These are phyloP conservation scores for Drosophila santomea DNA, from an alignment of 1,140 invertebrate genomes.

Conservation along the genomic window DNA sequence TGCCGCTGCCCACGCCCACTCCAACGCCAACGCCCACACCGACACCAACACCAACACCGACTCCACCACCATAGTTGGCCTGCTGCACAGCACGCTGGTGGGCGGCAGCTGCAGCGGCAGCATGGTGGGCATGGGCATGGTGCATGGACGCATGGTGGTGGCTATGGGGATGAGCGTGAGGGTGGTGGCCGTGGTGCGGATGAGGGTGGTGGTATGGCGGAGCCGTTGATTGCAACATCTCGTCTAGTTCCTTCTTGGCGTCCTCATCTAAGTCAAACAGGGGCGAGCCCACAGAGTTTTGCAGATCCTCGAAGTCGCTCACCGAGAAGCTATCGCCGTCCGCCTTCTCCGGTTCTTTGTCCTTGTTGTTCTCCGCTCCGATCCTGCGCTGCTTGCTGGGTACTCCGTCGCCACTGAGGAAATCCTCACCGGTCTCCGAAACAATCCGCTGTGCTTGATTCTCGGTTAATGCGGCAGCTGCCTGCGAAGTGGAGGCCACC, in stretches of 20 bases:
- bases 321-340: constrained; percentile 51
- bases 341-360: constrained; percentile 19
- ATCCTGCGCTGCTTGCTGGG: constrained; percentile 18
- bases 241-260: constrained; percentile 83
- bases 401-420: constrained; percentile 20
- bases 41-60: constrained; percentile 9
- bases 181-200: constrained; percentile 51
- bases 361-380: constrained; percentile 14
- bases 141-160: constrained; percentile 44
- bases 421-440: constrained; percentile 68
- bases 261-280: constrained; percentile 84
- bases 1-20: constrained; percentile 64
- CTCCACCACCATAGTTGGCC: constrained; percentile 48
- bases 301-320: constrained; percentile 70
- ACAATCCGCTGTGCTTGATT: constrained; percentile 33
- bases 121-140: constrained; percentile 61
- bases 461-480: constrained; percentile 64
- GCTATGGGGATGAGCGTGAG: constrained; percentile 45
- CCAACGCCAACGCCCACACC: constrained; percentile 33
- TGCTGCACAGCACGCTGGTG: constrained; percentile 63
- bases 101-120: constrained; percentile 47
- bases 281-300: constrained; percentile 75
- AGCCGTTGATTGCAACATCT: constrained; percentile 83
- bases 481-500: constrained; percentile 78
- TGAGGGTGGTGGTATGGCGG: constrained; percentile 71